Percentiles rank a stretch among this genome's conserved stretches.
These are phyloP conservation scores for Siniperca knerii DNA, from an alignment of 2,113 vertebrate species.

Conservation along the genomic window DNA sequence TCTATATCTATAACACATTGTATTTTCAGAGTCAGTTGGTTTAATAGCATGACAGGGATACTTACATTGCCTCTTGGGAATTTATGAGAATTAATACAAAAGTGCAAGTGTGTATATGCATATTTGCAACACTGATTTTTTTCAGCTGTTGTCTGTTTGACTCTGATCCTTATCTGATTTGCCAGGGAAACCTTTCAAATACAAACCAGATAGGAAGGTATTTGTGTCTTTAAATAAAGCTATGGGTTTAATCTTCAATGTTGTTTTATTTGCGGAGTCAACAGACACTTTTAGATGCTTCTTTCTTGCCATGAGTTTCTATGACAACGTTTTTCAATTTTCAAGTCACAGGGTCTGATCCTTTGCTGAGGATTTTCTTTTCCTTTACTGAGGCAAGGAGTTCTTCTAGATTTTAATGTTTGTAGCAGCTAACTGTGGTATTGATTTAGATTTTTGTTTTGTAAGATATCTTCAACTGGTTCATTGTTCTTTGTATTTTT, in stretches of 20 bases:
- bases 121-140: background rate
- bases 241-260: constrained; percentile 48
- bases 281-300: constrained; percentile 39
- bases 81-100: constrained; percentile 12
- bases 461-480: background rate
- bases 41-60: background rate
- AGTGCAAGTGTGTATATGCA: background rate
- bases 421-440: background rate
- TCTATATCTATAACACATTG: constrained; percentile 3
- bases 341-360: constrained; percentile 24
- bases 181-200: background rate
- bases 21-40: constrained; percentile 5
- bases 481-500: background rate
- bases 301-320: constrained; percentile 45
- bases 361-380: constrained; percentile 36
- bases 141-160: background rate
- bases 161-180: constrained; percentile 8
- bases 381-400: background rate
- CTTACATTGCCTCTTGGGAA: constrained; percentile 2
- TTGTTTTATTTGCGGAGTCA: constrained; percentile 46
- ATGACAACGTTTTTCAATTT: constrained; percentile 52
- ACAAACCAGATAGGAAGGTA: background rate
- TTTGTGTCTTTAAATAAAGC: constrained; percentile 9
- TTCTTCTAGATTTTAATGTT: background rate
- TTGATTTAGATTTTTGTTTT: background rate